Base-by-base conservation (phyloP, 2,888 invertebrate species). In the Diarsia brunnea region DNA sequence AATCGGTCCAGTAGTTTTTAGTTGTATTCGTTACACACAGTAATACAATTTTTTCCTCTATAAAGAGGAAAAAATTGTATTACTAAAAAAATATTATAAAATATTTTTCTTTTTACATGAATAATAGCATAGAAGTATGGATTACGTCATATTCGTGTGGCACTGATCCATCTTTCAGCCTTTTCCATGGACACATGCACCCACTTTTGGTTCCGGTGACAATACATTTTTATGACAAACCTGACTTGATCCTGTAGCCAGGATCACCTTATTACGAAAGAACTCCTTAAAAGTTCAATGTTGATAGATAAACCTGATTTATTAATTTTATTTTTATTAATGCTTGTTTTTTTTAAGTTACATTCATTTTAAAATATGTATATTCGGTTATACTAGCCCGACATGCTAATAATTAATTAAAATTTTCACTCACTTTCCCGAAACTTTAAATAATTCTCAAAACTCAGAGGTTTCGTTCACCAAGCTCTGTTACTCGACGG, bases 401-500 rank as follows among this genome's bases (percentile, higher is more conserved):
- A n/a, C 51, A 61, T 49, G 2, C 27, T 45, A n/a, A 58, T 53
- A n/a, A 53, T 21, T 2, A 12, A 53, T 16, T 1, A 14, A 21
- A 38, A 31, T 43, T 21, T 27, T 38, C 12, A 61, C 45, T 58
- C 58, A 71, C 0, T 27, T 53, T 60, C 19, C 14, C n/a, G 12
- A 55, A 67, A 75, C 24, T 51, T 77, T 60, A 60, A 65, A 69
- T 69, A 69, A 60, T 82, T 75, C 31, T 24, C 14, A 31, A 79
- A 79, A 55, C 51, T 45, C 27, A 5, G 5, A 27, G 47, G 24
- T 66, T 69, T 65, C 11, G 21, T 27, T 27, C 38, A 21, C n/a
- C n/a, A n/a, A 67, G 31, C 49, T 45, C 60, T 75, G 67, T 76
- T 47, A 78, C 43, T 76, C 66, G 21, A 74, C 66, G 21, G 82